Evolutionary conservation across 2,113 vertebrate genomes (phyloP), one percentile per base, ranked within the genome.

Genomic region (Nothocercus nigrocapillus): DNA sequence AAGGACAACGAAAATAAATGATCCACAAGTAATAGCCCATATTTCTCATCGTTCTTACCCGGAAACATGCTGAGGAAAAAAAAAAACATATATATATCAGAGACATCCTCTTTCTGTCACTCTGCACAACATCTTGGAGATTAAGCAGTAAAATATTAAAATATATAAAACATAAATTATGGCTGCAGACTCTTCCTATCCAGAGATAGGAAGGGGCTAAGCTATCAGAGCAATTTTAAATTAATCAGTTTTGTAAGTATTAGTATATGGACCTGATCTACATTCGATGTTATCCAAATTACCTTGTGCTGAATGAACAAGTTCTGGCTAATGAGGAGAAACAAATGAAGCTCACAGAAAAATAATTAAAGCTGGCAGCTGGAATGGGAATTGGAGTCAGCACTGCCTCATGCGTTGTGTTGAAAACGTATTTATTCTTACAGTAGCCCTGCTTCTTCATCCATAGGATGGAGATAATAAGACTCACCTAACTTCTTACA

Each of bases 231-330:
- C 40, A 82, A 86, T 76, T 96, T 84, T 45, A 84, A 96, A 88
- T 62, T 44, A 95, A 42, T 86, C 88, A 45, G 4, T 89, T 93
- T 92, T 54, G 0, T 54, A 94, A 78, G 53, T 69, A 86, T 83
- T 91, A 92, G 88, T 91, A 88, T 36, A 88, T 19, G 85, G 80
- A 94, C 93, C 64, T 95, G 95, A 96, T 93, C 93, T 92, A 90
- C 86, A 74, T 76, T 94, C 77, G 73, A 0, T 28, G 27, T 67
- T 87, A 81, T 36, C 83, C 88, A 96, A 92, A 95, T 96, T 96
- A 89, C 64, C 58, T 90, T 62, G 82, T 96, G 96, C 95, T 96
- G 96, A 97, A 95, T 94, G 95, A 95, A 92, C 79, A 77, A 79
- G 85, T 87, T 79, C 83, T 90, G 62, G 76, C 53, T 86, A 84